phyloP scores from a whole-genome alignment of 2,888 invertebrate genomes.

The Mesorhabditis sp. region DNA sequence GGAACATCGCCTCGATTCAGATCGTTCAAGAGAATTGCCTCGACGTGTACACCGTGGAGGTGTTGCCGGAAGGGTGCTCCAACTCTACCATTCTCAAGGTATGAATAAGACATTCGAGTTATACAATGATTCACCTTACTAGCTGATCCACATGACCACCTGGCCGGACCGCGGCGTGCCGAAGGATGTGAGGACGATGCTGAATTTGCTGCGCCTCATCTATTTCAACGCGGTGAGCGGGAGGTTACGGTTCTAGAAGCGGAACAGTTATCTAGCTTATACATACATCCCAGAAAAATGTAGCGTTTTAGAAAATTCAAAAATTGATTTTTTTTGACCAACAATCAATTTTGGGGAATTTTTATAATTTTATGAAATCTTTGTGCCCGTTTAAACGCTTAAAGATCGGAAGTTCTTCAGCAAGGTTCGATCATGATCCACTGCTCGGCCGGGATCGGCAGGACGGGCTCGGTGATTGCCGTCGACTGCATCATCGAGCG shows the following conservation, averaged over 20 bases:
- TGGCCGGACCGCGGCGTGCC: constrained; percentile 12
- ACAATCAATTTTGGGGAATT: too few species aligned
- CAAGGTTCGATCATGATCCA: constrained; percentile 12
- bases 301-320: too few species aligned
- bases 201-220: constrained; percentile 7
- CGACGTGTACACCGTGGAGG: constrained; percentile 11
- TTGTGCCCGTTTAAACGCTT: too few species aligned
- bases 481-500: constrained; percentile 11
- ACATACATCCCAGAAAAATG: too few species aligned
- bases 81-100: constrained; percentile 7
- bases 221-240: neutral
- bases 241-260: too few species aligned
- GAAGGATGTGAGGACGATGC: neutral
- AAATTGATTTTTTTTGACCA: too few species aligned
- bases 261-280: too few species aligned
- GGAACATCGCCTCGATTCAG: neutral
- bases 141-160: constrained; percentile 10
- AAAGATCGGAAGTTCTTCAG: neutral
- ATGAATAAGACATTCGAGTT: neutral
- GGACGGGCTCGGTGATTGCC: constrained; percentile 14
- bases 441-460: constrained; percentile 15
- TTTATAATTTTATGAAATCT: too few species aligned
- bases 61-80: constrained; percentile 10
- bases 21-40: neutral
- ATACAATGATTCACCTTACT: neutral